Base-by-base conservation (phyloP, 2,888 invertebrate species). In the Tortrix viridana region DNA sequence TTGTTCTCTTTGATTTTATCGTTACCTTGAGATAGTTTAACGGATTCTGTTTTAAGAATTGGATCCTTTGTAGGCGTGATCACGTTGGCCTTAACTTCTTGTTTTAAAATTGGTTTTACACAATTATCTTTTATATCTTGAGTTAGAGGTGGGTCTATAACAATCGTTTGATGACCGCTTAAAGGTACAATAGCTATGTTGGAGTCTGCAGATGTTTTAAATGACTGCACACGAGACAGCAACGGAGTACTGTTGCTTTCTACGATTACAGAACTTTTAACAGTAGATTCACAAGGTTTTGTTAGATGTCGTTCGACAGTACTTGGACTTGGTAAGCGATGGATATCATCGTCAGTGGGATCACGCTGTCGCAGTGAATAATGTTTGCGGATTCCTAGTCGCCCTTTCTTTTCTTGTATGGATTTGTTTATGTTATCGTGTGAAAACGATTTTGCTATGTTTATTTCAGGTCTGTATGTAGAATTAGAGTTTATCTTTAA, bases 91-190 rank as follows among this genome's bases (percentile, higher is more conserved):
- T 70, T 65, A 54, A 60, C 53, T 68, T 65, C 14, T 61, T 43
- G 32, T 61, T 69, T 56, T 3, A 26, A 23, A 47, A 32, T 43
- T 9, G 63, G 26, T 14, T 47, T 63, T 19, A 43, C n/a, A n/a
- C 37, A 22, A n/a, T 22, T 62, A 6, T 77, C 74, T 55, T 60
- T 69, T 37, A 65, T 52, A 37, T 79, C 76, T 72, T 85, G 84
- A 38, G 74, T 76, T 32, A 90, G 69, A 14, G 92, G 92, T 66
- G 92, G 91, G 77, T 92, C 84, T 61, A 92, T 88, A 23, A 93
- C 87, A 70, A 93, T 89, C n/a, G 92, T 93, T 82, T 92, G 92
- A 74, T 92, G 92, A 50, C 92, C 92, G 70, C 92, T 92, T 65
- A 93, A 74, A 48, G 92, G 92, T 44, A 93, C 82, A 55, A 93